Conservation (phyloP, 1,140 invertebrate genomes). For the Ylistrum balloti region DNA sequence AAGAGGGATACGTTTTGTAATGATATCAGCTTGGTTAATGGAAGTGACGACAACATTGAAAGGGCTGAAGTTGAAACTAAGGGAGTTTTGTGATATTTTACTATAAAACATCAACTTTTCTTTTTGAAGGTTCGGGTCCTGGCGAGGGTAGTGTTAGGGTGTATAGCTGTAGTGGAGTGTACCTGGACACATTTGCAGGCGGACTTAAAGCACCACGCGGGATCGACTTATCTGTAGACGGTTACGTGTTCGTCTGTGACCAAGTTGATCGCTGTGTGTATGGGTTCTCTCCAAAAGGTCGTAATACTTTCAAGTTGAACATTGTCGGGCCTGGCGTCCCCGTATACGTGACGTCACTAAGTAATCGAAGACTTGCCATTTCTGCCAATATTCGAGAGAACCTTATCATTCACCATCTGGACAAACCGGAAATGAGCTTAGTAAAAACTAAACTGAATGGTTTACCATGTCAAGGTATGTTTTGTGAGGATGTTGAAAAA, state of each 20-base stretch:
- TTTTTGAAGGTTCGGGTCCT: not conserved
- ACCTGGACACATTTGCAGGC: not conserved
- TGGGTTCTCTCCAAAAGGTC: slow-evolving; percentile 23
- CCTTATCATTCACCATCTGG: not conserved
- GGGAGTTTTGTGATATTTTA: too few species aligned
- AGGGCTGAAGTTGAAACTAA: too few species aligned
- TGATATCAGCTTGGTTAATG: too few species aligned
- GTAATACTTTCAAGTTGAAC: not conserved
- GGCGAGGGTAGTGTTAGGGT: not conserved
- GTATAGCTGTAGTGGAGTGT: not conserved
- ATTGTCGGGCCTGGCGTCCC: not conserved
- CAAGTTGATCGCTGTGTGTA: not conserved
- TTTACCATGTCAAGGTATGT: not conserved
- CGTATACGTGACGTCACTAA: not conserved
- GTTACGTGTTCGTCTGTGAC: not conserved
- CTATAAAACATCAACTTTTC: too few species aligned
- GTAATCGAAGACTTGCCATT: not conserved
- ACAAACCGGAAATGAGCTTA: not conserved
- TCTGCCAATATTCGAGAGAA: not conserved
- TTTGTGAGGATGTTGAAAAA: not conserved
- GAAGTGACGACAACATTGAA: too few species aligned
- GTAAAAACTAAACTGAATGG: not conserved
- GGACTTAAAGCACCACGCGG: not conserved
- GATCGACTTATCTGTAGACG: not conserved
- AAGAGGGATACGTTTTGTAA: too few species aligned